phyloP scores from a whole-genome alignment of 2,888 invertebrate species.

The Theretra japonica region DNA sequence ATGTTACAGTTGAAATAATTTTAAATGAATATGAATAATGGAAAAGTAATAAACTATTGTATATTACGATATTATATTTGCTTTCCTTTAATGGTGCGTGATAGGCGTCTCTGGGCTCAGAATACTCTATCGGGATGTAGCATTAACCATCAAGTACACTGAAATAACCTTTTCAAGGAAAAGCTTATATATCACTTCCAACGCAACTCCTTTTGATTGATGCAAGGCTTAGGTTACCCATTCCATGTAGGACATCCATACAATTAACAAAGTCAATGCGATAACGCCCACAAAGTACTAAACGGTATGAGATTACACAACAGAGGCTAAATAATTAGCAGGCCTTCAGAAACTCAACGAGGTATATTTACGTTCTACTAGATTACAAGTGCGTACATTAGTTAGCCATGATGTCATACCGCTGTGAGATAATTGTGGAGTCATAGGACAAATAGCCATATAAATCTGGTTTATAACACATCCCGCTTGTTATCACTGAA shows the following conservation, averaged over 20 bases:
- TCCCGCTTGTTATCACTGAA: conserved; percentile 27
- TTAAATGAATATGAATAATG: too few species aligned
- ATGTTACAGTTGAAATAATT: too few species aligned
- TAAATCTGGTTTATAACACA: conserved; percentile 39
- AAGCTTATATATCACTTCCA: not conserved
- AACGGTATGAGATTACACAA: conserved; percentile 7
- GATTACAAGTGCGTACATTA: conserved; percentile 12
- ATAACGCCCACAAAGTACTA: conserved; percentile 15
- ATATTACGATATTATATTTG: too few species aligned
- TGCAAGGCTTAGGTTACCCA: not conserved
- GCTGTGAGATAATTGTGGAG: conserved; percentile 32
- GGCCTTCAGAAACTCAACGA: conserved; percentile 10
- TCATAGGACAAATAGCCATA: conserved; percentile 35
- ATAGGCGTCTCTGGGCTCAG: too few species aligned
- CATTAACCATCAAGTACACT: too few species aligned
- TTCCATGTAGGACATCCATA: conserved; percentile 2
- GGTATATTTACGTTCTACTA: conserved; percentile 28
- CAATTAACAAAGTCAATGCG: not conserved
- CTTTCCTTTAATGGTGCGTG: too few species aligned
- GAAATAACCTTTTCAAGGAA: too few species aligned
- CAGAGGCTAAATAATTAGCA: conserved; percentile 17
- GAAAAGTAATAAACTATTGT: too few species aligned
- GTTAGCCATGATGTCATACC: conserved; percentile 35
- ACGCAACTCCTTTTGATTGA: not conserved
- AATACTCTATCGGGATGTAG: too few species aligned